A percentile compares a stretch with the other conserved stretches of the same genome.
phyloP scores from a whole-genome alignment of 2,888 invertebrate genomes.

The Melieria crassipennis region DNA sequence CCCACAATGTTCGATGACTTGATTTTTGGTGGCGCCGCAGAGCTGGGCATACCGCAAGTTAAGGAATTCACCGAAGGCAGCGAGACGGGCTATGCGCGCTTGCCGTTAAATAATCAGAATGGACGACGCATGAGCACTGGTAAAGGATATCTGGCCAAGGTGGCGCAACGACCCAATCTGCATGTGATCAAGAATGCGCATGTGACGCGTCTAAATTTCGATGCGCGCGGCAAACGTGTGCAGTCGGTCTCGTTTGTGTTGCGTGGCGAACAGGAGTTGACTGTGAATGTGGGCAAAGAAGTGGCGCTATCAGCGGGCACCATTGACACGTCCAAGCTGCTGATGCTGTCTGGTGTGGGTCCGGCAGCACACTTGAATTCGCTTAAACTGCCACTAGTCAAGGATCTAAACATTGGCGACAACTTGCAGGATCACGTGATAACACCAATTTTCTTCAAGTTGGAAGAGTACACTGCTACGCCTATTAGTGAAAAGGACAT shows the following conservation, averaged over 20 bases:
- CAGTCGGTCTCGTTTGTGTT: constrained; percentile 66
- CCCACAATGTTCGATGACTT: constrained; percentile 39
- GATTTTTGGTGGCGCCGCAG: constrained; percentile 64
- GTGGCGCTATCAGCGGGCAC: constrained; percentile 52
- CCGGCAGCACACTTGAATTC: constrained; percentile 44
- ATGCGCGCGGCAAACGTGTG: constrained; percentile 64
- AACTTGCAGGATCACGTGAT: constrained; percentile 83
- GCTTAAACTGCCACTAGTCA: constrained; percentile 45
- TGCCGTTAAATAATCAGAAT: constrained; percentile 68
- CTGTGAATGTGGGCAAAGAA: constrained; percentile 46
- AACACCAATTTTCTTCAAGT: constrained; percentile 56
- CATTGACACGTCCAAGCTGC: constrained; percentile 50
- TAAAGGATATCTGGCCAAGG: constrained; percentile 73
- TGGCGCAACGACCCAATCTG: constrained; percentile 68
- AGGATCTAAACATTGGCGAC: constrained; percentile 69
- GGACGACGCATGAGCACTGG: constrained; percentile 79
- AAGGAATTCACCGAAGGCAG: constrained; percentile 59
- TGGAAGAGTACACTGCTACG: constrained; percentile 55
- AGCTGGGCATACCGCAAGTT: constrained; percentile 64
- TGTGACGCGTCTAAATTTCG: constrained; percentile 68
- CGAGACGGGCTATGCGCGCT: constrained; percentile 67
- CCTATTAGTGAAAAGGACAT: constrained; percentile 51
- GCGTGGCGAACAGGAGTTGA: constrained; percentile 60
- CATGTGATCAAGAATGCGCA: constrained; percentile 69
- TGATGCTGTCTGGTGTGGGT: constrained; percentile 56